These are phyloP conservation scores for Scelioninae gen. 2 DNA, from an alignment of 2,888 invertebrate genomes.

Conservation along the genomic window DNA sequence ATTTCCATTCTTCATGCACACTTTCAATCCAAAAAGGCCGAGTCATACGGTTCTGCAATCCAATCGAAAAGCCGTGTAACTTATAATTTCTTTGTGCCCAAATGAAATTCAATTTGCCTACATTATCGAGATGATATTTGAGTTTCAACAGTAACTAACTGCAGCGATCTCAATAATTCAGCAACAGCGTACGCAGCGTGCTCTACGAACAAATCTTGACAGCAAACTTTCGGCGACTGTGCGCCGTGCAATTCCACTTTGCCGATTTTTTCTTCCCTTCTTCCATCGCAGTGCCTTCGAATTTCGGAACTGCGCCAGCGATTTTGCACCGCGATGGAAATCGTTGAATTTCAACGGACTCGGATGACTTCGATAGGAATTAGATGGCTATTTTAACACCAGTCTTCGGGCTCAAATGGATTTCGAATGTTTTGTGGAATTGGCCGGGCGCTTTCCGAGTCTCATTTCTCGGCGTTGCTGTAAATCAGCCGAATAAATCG, in stretches of 20 bases:
- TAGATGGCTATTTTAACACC: constrained; percentile 11
- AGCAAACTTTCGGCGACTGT: constrained; percentile 13
- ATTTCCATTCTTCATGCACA: too few relatives aligned
- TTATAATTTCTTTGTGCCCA: too few relatives aligned
- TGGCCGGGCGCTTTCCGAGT: background rate
- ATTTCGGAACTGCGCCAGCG: constrained; percentile 3
- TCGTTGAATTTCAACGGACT: constrained; percentile 18
- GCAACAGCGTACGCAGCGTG: constrained; percentile 2
- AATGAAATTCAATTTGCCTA: background rate
- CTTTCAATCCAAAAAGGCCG: too few relatives aligned
- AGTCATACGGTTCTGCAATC: too few relatives aligned
- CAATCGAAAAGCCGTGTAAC: too few relatives aligned
- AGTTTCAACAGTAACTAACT: background rate
- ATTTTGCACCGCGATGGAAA: background rate
- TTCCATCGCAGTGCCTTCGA: background rate
- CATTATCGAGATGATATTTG: constrained; percentile 22
- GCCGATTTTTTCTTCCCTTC: background rate
- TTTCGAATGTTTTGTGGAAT: constrained; percentile 8
- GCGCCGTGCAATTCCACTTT: too few relatives aligned
- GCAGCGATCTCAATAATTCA: constrained; percentile 30
- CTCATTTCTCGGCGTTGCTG: background rate
- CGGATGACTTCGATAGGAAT: constrained; percentile 2
- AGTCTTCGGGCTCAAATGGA: constrained; percentile 15
- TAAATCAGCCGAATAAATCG: background rate
- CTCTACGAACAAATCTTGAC: constrained; percentile 2